Conservation (phyloP, 2,113 vertebrate genomes). For the Puma concolor region DNA sequence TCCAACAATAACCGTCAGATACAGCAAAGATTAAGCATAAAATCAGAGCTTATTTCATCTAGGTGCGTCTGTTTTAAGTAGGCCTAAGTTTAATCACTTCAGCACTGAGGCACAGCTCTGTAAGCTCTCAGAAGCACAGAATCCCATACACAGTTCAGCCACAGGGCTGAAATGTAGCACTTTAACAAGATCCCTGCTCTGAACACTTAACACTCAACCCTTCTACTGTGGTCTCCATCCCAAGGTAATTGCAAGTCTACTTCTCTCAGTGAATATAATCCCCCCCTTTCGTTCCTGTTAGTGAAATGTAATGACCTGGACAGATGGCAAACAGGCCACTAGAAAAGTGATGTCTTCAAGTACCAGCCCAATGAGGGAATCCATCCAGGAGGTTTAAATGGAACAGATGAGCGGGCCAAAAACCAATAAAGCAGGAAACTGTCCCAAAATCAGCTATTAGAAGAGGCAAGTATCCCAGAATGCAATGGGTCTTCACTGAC, state of each 20-base stretch:
- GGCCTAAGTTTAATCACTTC: background rate
- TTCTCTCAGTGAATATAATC: background rate
- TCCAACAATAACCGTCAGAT: background rate
- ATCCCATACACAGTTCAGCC: background rate
- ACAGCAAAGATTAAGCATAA: background rate
- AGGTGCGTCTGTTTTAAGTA: background rate
- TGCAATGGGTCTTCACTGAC: background rate
- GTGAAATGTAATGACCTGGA: background rate
- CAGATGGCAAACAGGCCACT: background rate
- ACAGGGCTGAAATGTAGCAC: background rate
- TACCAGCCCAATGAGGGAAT: background rate
- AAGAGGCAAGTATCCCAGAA: background rate
- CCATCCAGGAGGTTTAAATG: background rate
- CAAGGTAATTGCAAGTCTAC: background rate
- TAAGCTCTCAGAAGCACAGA: background rate
- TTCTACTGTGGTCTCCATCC: background rate
- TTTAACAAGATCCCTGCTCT: background rate
- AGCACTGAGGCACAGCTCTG: background rate
- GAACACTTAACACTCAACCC: background rate
- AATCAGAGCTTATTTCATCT: background rate
- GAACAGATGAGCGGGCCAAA: background rate
- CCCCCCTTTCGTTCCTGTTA: background rate
- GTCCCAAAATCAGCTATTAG: background rate
- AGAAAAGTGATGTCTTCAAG: background rate
- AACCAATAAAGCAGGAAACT: background rate